Conservation (phyloP, 2,113 vertebrate genomes). For the Odocoileus hemionus region DNA sequence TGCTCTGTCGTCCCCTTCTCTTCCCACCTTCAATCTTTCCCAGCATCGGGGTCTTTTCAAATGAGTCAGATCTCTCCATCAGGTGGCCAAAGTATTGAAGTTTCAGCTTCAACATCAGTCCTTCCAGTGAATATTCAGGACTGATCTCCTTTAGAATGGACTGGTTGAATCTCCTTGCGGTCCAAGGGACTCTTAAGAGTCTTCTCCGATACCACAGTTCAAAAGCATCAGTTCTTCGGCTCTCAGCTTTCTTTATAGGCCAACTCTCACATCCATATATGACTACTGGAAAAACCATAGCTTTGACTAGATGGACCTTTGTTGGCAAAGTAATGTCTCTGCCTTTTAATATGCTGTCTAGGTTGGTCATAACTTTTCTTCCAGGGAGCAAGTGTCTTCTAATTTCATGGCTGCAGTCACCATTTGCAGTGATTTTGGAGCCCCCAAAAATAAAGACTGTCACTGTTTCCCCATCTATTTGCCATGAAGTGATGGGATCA, state of each 20-base stretch:
- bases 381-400: not conserved
- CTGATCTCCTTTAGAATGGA: not conserved
- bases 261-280: not conserved
- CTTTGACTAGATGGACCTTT: not conserved
- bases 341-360: not conserved
- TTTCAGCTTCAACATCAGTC: not conserved
- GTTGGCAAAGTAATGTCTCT: not conserved
- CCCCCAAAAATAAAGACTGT: rapidly evolving
- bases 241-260: not conserved
- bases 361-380: not conserved
- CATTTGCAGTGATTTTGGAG: not conserved
- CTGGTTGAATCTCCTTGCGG: not conserved
- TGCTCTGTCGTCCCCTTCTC: not conserved
- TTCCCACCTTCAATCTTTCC: not conserved
- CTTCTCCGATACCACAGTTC: not conserved
- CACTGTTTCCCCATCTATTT: not conserved
- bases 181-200: not conserved
- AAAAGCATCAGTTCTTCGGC: not conserved
- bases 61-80: not conserved
- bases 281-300: not conserved
- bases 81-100: not conserved
- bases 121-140: not conserved
- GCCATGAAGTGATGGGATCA: not conserved
- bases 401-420: not conserved
- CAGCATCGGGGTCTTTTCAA: not conserved